These are phyloP conservation scores for Pteropus rufus DNA, from an alignment of 2,797 vertebrate species.

Conservation along the genomic window DNA sequence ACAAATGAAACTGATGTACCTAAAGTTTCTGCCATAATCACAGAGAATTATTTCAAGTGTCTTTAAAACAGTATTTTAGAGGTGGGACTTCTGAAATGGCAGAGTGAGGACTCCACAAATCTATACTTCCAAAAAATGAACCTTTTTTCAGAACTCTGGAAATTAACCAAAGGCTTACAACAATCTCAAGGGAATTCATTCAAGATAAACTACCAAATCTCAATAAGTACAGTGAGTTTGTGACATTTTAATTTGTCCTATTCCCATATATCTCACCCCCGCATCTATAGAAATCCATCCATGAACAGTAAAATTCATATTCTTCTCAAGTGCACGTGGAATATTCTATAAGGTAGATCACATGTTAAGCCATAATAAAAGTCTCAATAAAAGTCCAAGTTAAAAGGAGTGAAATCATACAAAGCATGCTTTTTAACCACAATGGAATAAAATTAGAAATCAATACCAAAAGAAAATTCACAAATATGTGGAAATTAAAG, in stretches of 20 bases:
- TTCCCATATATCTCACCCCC: neutral
- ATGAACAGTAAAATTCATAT: neutral
- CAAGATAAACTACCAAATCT: neutral
- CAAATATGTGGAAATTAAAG: neutral
- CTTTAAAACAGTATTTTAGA: neutral
- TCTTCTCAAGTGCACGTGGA: neutral
- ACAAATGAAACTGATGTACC: neutral
- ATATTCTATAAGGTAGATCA: neutral
- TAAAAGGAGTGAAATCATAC: neutral
- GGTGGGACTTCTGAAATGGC: neutral
- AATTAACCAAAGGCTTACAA: neutral
- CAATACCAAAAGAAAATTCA: constrained; percentile 10
- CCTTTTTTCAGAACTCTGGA: neutral
- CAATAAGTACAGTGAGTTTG: neutral
- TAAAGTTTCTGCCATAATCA: neutral
- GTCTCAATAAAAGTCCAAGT: neutral
- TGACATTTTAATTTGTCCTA: neutral
- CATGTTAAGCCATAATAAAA: neutral
- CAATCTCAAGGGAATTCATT: neutral
- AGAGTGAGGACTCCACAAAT: neutral
- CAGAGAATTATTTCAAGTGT: neutral
- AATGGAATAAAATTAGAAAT: neutral
- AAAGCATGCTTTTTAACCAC: neutral
- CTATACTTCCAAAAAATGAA: neutral
- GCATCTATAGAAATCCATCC: neutral